phyloP scores from a whole-genome alignment of 1,140 invertebrate genomes.

The Ips nitidus region DNA sequence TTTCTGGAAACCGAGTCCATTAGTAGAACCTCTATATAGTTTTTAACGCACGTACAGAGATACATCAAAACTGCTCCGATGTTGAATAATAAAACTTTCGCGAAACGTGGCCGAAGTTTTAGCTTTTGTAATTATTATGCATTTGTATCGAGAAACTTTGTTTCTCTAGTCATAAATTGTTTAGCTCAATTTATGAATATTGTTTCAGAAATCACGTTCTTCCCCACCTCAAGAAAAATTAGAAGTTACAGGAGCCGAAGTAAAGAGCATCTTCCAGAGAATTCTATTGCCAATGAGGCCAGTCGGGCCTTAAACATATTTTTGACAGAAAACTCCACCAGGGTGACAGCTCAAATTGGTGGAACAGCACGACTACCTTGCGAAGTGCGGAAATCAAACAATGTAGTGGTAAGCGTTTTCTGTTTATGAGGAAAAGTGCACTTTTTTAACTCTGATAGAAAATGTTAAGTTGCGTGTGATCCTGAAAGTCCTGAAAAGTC shows the following conservation, averaged over 20 bases:
- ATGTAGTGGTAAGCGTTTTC: conserved; percentile 65
- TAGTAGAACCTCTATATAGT: conserved; percentile 2
- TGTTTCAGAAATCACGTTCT: too few relatives aligned
- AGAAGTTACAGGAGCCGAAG: too few relatives aligned
- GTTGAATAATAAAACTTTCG: not conserved
- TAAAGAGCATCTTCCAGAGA: too few relatives aligned
- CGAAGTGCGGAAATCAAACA: conserved; percentile 65
- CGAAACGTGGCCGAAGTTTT: not conserved
- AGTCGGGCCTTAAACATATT: conserved; percentile 26
- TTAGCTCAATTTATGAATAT: too few relatives aligned
- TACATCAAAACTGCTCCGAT: not conserved
- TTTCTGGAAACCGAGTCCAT: not conserved
- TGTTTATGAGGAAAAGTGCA: not conserved
- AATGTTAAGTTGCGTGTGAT: not conserved
- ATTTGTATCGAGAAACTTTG: too few relatives aligned
- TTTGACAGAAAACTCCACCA: conserved; percentile 57
- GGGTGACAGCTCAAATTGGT: conserved; percentile 68
- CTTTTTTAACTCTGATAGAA: not conserved
- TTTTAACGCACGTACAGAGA: conserved; percentile 1
- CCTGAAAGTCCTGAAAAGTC: not conserved
- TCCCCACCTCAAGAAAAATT: too few relatives aligned
- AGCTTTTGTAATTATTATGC: too few relatives aligned
- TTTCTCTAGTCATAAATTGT: too few relatives aligned
- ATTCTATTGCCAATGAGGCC: too few relatives aligned
- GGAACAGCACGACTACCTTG: conserved; percentile 70